Percentiles rank a stretch among this genome's conserved stretches.
These are phyloP conservation scores for Asteroscopus sphinx DNA, from an alignment of 2,888 invertebrate species.

Conservation along the genomic window DNA sequence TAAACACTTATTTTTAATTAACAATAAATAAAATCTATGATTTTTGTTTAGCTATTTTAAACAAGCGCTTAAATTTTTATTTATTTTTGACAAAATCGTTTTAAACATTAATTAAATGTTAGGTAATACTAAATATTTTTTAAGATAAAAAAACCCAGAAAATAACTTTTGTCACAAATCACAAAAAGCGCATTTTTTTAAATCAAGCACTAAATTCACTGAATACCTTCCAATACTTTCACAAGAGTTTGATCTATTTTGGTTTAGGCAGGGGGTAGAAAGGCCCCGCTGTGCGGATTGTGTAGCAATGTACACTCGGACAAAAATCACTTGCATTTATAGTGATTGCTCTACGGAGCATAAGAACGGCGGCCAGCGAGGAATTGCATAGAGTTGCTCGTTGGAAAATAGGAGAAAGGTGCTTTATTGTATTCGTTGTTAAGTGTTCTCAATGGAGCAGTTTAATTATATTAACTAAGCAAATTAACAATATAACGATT, in stretches of 20 bases:
- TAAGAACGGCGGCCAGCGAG: constrained; percentile 56
- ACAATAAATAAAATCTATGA: not conserved
- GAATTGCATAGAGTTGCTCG: constrained; percentile 73
- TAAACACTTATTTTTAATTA: constrained; percentile 48
- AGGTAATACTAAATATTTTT: not conserved
- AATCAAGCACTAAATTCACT: constrained; percentile 46
- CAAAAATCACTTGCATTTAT: constrained; percentile 79
- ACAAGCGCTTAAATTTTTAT: too few species aligned
- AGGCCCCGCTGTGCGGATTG: constrained; percentile 76
- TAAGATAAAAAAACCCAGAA: not conserved
- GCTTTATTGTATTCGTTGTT: not conserved
- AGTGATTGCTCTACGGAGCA: constrained; percentile 68
- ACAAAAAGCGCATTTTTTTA: not conserved
- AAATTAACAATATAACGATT: too few species aligned
- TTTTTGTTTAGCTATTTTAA: too few species aligned
- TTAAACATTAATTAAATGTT: too few species aligned
- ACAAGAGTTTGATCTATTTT: constrained; percentile 70
- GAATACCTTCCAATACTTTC: constrained; percentile 84
- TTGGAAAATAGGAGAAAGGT: constrained; percentile 30
- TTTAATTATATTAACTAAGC: too few species aligned
- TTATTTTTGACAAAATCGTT: too few species aligned
- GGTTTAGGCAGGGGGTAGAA: constrained; percentile 73
- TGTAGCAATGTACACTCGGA: constrained; percentile 80
- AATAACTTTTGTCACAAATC: not conserved
- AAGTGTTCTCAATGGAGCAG: not conserved